Evolutionary conservation across 30 jellyfish, hydroid and myxozoan species (phyloP).

Genomic region (Turritopsis dohrnii): DNA sequence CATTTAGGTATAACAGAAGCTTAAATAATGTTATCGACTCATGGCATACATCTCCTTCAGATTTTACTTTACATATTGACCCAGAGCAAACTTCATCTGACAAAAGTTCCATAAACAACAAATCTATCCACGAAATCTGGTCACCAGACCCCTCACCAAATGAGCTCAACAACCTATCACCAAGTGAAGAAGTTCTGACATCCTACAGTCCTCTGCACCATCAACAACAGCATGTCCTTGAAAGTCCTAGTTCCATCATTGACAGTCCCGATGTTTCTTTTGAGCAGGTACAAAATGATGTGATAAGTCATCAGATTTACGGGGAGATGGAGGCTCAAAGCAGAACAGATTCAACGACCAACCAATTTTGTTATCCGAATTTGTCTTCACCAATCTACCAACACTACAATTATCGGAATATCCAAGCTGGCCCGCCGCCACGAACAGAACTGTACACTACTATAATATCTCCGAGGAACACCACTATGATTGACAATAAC

Average conservation of each 20-base stretch:
- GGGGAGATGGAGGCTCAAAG: background rate
- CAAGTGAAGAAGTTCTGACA: conserved; percentile 66
- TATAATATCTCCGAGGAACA: background rate
- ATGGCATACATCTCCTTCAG: conserved; percentile 30
- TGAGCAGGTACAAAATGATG: conserved; percentile 8
- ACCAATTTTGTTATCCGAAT: conserved; percentile 8
- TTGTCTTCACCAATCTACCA: conserved; percentile 1
- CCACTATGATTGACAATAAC: background rate
- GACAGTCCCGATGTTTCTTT: conserved; percentile 16
- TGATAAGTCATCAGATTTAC: background rate
- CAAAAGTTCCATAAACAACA: conserved; percentile 35
- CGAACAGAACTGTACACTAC: background rate
- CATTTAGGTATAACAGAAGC: conserved; percentile 24
- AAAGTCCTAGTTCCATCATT: background rate
- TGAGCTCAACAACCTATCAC: conserved; percentile 77
- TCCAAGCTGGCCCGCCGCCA: background rate
- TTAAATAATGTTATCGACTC: conserved; percentile 26
- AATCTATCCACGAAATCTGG: conserved; percentile 95
- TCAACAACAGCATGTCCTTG: background rate
- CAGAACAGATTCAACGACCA: background rate
- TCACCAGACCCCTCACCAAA: conserved; percentile 98
- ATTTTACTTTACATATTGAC: conserved; percentile 23
- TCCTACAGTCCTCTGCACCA: background rate
- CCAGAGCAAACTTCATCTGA: conserved; percentile 24
- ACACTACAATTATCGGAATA: conserved; percentile 3